Evolutionary conservation across 37 sponge, comb jelly and placozoan genomes (phyloP).

Genomic region (Eunapius fragilis): DNA sequence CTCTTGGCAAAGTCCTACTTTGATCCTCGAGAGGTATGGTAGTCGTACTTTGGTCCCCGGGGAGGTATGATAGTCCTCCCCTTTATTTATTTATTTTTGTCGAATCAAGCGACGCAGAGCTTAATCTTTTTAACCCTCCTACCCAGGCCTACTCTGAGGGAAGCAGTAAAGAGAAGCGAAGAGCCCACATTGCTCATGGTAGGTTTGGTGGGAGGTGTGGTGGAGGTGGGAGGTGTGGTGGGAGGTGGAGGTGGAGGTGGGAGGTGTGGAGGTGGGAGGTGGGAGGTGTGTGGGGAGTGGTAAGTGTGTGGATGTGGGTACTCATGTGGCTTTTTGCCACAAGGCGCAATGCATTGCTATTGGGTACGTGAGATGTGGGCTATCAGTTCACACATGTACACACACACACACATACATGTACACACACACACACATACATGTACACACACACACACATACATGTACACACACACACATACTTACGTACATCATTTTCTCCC

Average conservation of each 20-base stretch:
- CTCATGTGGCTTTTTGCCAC: background rate
- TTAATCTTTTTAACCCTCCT: no score
- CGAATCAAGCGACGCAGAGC: no score
- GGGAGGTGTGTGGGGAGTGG: no score
- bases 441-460: background rate
- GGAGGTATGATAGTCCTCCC: no score
- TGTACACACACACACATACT: background rate
- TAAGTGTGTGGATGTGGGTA: no score
- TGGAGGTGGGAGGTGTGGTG: conserved; percentile 26
- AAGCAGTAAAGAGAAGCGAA: conserved; percentile 95
- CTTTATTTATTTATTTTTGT: no score
- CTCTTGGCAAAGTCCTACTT: conserved; percentile 94
- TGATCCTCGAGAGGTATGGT: conserved; percentile 92
- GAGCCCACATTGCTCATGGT: conserved; percentile 91
- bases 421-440: background rate
- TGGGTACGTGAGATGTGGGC: no score
- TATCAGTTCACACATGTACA: background rate
- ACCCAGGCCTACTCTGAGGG: conserved; percentile 93
- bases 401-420: background rate
- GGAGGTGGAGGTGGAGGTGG: no score
- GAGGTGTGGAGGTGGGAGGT: no score
- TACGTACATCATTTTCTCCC: background rate
- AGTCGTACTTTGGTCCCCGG: no score
- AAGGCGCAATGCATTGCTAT: no score
- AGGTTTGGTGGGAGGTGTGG: background rate